Conservation (phyloP, 2,888 invertebrate species). For the Atethmia centrago region DNA sequence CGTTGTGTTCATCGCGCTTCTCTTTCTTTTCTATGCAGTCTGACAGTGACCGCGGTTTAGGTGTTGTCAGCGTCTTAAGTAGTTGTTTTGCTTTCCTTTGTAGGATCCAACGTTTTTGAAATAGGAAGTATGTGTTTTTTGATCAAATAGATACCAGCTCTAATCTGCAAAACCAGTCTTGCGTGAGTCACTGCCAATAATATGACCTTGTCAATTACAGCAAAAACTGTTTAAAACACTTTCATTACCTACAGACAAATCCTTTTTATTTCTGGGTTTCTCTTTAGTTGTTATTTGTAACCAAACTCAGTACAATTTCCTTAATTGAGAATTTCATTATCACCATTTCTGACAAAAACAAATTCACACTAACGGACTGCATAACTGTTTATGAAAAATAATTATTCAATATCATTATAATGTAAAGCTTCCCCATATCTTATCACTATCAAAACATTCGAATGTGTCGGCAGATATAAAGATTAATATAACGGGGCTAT, state of each 20-base stretch:
- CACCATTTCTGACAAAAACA: background rate
- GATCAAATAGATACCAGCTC: too few species aligned
- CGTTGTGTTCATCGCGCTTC: too few species aligned
- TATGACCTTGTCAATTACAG: conserved; percentile 10
- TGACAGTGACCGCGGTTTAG: too few species aligned
- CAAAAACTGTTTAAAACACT: background rate
- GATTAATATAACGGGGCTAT: conserved; percentile 63
- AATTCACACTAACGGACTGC: background rate
- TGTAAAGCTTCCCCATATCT: conserved; percentile 49
- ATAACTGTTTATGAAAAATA: conserved; percentile 2
- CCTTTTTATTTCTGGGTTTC: background rate
- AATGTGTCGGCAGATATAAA: conserved; percentile 44
- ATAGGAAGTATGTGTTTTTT: background rate
- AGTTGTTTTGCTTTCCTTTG: conserved; percentile 1
- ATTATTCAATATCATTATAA: conserved; percentile 41
- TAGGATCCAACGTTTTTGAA: background rate
- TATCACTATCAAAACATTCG: conserved; percentile 47
- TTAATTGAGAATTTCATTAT: conserved; percentile 9
- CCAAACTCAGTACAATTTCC: background rate
- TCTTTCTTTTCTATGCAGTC: too few species aligned
- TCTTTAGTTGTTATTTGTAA: background rate
- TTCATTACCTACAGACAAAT: conserved; percentile 2
- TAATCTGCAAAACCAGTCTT: background rate
- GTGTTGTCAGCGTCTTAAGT: too few species aligned
- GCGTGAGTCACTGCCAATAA: background rate